Conservation (phyloP, 2,888 invertebrate genomes). For the Choristoneura rosaceana region DNA sequence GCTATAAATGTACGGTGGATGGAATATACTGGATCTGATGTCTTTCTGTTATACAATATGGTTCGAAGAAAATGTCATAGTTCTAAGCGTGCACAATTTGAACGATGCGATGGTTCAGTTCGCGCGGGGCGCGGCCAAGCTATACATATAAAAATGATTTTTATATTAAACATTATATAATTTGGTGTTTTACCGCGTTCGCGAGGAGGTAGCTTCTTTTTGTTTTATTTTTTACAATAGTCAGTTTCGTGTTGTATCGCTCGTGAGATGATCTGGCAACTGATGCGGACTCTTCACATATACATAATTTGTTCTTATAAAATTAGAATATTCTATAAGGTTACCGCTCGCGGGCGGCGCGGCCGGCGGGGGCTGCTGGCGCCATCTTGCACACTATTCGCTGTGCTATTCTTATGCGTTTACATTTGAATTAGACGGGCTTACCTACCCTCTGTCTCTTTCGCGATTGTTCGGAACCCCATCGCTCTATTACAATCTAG, state of each 20-base stretch:
- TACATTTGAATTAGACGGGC: no score
- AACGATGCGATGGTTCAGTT: background rate
- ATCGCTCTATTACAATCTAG: no score
- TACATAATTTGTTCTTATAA: background rate
- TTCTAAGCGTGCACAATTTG: background rate
- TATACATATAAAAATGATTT: slow-evolving; percentile 12
- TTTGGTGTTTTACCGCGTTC: slow-evolving; percentile 39
- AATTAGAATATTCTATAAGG: slow-evolving; percentile 1
- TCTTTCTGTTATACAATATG: no score
- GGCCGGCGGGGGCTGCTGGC: background rate
- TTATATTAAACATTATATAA: slow-evolving; percentile 33
- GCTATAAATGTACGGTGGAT: no score
- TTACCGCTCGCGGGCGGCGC: background rate
- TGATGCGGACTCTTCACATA: background rate
- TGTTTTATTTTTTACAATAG: background rate
- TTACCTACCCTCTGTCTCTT: no score
- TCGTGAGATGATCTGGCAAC: background rate
- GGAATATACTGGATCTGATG: no score
- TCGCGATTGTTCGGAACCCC: no score
- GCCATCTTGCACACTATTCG: no score
- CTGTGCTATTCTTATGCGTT: no score
- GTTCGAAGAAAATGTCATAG: background rate
- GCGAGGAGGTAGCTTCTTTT: slow-evolving; percentile 40
- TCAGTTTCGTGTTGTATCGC: slow-evolving; percentile 11
- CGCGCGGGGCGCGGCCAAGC: background rate